Evolutionary conservation across 2,888 invertebrate species (phyloP), one percentile per base, ranked within the genome.

Genomic region (Drosophila affinis): DNA sequence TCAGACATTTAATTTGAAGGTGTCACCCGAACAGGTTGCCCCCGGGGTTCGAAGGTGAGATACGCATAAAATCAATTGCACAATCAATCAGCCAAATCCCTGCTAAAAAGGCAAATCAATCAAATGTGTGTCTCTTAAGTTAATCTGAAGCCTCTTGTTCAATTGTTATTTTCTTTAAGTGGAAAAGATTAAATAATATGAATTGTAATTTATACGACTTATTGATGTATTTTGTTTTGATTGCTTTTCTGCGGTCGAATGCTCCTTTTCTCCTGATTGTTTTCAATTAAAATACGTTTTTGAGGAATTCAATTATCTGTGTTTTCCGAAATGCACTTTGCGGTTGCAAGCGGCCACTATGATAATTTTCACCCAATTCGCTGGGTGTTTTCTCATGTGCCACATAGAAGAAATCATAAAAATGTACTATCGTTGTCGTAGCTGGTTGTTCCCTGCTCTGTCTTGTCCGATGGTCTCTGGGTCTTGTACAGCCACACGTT

Each of bases 1-100:
- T 77, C 71, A 84, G 56, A 73, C 64, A 70, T 76, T 60, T 54
- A 73, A 83, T 76, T 80, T 62, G 71, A 75, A 64, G 62, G 53
- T 51, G 64, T 62, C 51, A 71, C 55, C 49, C 54, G 67, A 70
- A 62, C 69, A 53, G 55, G 62, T 72, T 68, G 12, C 34, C 21
- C 45, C 39, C 4, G 39, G 18, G 58, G 12, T 14, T 46, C 52
- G 27, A 34, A 48, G 60, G 52, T 53, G 53, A 49, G 47, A 53
- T 34, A 29, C 47, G 53, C 39, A 68, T 57, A 45, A 71, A 71
- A 48, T 12, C 21, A 29, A 5, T 17, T 29, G 12, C 14, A 17
- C 12, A 57, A 71, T 57, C 53, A 48, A 63, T 63, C 72, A 72
- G 47, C 9, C 1, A 3, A 18, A 24, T 17, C 21, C 44, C 10